phyloP scores from a whole-genome alignment of 2,888 invertebrate genomes.

The Diaphora mendica region DNA sequence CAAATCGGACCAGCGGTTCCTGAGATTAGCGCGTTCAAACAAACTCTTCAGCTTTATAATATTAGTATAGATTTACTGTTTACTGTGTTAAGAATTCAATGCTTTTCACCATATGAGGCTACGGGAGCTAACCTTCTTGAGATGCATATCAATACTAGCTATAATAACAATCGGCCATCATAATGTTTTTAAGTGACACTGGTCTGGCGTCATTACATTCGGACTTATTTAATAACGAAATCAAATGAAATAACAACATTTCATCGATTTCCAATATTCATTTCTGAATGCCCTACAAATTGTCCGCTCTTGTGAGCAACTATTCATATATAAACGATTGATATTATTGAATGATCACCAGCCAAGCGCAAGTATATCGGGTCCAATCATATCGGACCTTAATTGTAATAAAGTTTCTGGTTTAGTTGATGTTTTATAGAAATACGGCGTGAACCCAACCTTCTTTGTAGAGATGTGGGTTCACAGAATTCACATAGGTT shows the following conservation, averaged over 20 bases:
- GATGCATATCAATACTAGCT: background rate
- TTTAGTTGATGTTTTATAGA: constrained; percentile 6
- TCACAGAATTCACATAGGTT: background rate
- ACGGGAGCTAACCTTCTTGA: too few relatives aligned
- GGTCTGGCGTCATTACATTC: background rate
- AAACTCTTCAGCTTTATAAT: too few relatives aligned
- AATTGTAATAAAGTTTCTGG: constrained; percentile 1
- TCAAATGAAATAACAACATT: background rate
- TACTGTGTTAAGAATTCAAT: too few relatives aligned
- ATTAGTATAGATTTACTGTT: too few relatives aligned
- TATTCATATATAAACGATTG: constrained; percentile 10
- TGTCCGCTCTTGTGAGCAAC: background rate
- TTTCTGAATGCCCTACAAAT: constrained; percentile 1
- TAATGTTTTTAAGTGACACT: background rate
- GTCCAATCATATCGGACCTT: constrained; percentile 9
- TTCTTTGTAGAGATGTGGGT: background rate
- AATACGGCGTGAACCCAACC: background rate
- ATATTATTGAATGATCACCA: constrained; percentile 10
- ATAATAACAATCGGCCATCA: background rate
- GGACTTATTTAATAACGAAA: background rate
- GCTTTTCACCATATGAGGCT: too few relatives aligned
- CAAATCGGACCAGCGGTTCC: too few relatives aligned
- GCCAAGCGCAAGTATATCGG: constrained; percentile 7
- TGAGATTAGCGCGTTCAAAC: too few relatives aligned
- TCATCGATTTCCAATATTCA: background rate